These are phyloP conservation scores for Oedothorax gibbosus DNA, from an alignment of 1,140 invertebrate genomes.

Conservation along the genomic window DNA sequence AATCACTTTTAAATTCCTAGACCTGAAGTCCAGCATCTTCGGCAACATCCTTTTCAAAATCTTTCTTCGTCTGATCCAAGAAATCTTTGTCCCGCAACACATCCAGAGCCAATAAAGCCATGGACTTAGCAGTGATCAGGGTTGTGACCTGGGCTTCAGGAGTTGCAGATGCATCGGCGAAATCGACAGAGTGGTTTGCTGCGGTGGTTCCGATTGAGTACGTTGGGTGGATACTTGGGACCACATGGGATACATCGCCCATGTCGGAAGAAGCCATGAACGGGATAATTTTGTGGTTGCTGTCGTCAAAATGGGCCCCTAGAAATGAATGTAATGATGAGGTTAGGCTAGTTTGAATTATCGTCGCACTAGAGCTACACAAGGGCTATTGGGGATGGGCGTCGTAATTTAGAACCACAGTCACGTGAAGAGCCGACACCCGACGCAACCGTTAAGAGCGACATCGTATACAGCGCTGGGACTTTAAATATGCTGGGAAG, in stretches of 20 bases:
- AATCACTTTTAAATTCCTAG: neutral
- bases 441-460: no score
- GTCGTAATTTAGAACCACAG: no score
- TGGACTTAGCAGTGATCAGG: conserved; percentile 64
- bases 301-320: conserved; percentile 55
- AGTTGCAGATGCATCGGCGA: conserved; percentile 65
- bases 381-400: no score
- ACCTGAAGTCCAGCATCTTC: conserved; percentile 32
- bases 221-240: conserved; percentile 68
- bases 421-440: no score
- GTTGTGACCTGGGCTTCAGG: conserved; percentile 64
- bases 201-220: conserved; percentile 65
- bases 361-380: no score
- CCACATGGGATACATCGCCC: conserved; percentile 68
- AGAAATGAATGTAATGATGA: neutral
- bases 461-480: no score
- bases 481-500: no score
- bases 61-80: conserved; percentile 42
- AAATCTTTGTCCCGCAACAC: conserved; percentile 50
- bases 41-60: conserved; percentile 61
- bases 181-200: conserved; percentile 66
- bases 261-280: conserved; percentile 66
- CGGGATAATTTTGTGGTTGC: conserved; percentile 36
- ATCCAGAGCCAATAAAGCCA: conserved; percentile 65
- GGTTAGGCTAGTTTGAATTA: no score